Evolutionary conservation across 1,140 invertebrate genomes (phyloP).

Genomic region (Drepana arcuata): DNA sequence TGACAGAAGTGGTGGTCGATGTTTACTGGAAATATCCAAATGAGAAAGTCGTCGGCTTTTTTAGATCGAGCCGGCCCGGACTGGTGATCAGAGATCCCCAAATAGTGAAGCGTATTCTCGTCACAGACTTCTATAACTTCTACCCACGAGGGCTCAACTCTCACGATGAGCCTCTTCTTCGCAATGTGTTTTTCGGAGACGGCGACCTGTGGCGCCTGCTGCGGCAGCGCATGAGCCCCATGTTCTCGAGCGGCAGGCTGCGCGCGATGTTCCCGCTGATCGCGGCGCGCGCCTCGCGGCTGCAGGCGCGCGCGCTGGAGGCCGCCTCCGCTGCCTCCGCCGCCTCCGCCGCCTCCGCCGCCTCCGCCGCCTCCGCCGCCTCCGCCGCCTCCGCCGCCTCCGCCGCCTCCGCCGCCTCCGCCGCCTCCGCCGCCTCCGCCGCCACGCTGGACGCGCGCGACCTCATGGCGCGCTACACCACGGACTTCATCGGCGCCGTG

Average conservation of each 20-base stretch:
- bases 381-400: conserved; percentile 71
- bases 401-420: conserved; percentile 51
- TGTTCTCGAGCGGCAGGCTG: conserved; percentile 73
- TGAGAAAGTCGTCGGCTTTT: conserved; percentile 32
- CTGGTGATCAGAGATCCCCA: conserved; percentile 72
- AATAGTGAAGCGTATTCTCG: conserved; percentile 69
- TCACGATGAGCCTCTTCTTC: conserved; percentile 36
- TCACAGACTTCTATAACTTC: conserved; percentile 74
- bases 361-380: conserved; percentile 58
- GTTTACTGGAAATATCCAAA: conserved; percentile 28
- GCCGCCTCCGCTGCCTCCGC: conserved; percentile 10
- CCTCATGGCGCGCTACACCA: conserved; percentile 58
- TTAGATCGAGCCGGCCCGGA: conserved; percentile 37
- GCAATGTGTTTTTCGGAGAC: conserved; percentile 34
- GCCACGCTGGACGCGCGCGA: conserved; percentile 50
- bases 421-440: conserved; percentile 24
- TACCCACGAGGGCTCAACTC: conserved; percentile 23
- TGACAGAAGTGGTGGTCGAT: conserved; percentile 23
- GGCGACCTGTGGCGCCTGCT: conserved; percentile 69
- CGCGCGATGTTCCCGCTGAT: conserved; percentile 70
- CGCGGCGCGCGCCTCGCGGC: conserved; percentile 36
- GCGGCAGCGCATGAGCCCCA: conserved; percentile 71
- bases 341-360: conserved; percentile 22
- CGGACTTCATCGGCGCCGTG: conserved; percentile 69
- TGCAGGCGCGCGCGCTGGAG: conserved; percentile 26